Base-by-base conservation (phyloP, 1,140 invertebrate genomes). In the Macrobrachium nipponense region DNA sequence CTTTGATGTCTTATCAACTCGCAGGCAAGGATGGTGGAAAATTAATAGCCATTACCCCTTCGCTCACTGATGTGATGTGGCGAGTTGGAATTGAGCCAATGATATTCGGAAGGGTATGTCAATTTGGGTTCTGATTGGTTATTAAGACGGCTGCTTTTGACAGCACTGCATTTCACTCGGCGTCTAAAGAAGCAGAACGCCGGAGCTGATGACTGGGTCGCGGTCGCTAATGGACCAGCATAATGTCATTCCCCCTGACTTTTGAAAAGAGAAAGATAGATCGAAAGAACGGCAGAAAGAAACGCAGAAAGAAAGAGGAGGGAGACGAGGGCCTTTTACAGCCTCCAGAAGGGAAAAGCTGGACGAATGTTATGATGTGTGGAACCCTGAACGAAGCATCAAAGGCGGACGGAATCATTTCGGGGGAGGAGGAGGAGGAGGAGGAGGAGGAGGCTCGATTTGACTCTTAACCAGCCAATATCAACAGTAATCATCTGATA, bases 1-100 rank as follows among this genome's bases (percentile, higher is more conserved):
- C 82, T 84, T 84, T 84, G 82, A 84, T 84, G 82, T 84, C 44
- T 60, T 27, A 68, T 73, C 58, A 75, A 62, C 44, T 61, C 73
- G 82, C 73, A 36, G 61, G 73, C 75, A 77, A 44, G 36, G 82
- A 84, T 84, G 82, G 82, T 77, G 73, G 82, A 78, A 84, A 84
- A 84, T 84, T 84, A 84, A 84, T 77, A 64, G 82, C 82, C 82
- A 84, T 84, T 84, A 77, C 73, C 76, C 81, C 81, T 82, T 75
- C 51, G 75, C 70, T 72, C 81, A 72, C 59, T 75, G 81, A 82
- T 64, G 82, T 62, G 82, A 84, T 76, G 61, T 68, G 66, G 64
- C 80, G 64, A 59, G 66, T 60, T 84, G 73, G 73, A 75, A 66
- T 60, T 61, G 61, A 64, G 73, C 82, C 82, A 84, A 84, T 78